phyloP scores from a whole-genome alignment of 2,888 invertebrate species.

The Thereva nobilitata region DNA sequence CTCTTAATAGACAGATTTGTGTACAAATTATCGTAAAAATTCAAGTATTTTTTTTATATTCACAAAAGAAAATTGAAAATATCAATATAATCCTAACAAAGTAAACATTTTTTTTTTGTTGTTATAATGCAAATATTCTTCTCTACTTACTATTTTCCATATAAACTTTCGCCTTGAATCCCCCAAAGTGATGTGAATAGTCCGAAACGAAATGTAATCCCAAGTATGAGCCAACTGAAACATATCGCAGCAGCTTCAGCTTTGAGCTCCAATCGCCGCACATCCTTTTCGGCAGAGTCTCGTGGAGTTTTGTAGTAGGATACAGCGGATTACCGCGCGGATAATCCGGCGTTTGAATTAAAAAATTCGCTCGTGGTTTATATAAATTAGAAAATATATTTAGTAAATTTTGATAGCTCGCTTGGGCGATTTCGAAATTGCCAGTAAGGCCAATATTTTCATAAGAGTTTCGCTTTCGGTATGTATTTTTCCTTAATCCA shows the following conservation, averaged over 20 bases:
- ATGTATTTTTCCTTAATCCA: conserved; percentile 10
- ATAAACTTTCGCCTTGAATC: conserved; percentile 73
- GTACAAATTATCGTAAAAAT: too few relatives aligned
- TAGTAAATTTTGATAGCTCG: conserved; percentile 49
- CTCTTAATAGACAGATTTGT: too few relatives aligned
- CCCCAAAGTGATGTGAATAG: conserved; percentile 75
- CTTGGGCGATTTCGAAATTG: conserved; percentile 48
- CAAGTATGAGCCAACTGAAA: conserved; percentile 65
- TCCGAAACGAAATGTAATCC: conserved; percentile 75
- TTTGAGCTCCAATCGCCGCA: conserved; percentile 83
- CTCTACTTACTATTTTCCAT: conserved; percentile 71
- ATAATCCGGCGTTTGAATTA: conserved; percentile 52
- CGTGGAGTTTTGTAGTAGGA: conserved; percentile 41
- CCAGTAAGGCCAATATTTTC: conserved; percentile 43
- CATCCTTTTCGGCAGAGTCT: conserved; percentile 59
- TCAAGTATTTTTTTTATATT: too few relatives aligned
- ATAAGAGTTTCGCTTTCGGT: conserved; percentile 46
- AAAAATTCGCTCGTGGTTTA: conserved; percentile 48
- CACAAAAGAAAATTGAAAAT: conserved; percentile 16
- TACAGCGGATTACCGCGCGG: conserved; percentile 49
- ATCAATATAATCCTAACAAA: not conserved
- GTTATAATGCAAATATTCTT: not conserved
- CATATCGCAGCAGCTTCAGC: conserved; percentile 72
- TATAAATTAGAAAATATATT: conserved; percentile 50
- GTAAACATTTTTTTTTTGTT: too few relatives aligned